A percentile compares a stretch with the other conserved stretches of the same genome.
Conservation (phyloP, 2,797 vertebrate genomes). For the Petrocephalus sullivani region DNA sequence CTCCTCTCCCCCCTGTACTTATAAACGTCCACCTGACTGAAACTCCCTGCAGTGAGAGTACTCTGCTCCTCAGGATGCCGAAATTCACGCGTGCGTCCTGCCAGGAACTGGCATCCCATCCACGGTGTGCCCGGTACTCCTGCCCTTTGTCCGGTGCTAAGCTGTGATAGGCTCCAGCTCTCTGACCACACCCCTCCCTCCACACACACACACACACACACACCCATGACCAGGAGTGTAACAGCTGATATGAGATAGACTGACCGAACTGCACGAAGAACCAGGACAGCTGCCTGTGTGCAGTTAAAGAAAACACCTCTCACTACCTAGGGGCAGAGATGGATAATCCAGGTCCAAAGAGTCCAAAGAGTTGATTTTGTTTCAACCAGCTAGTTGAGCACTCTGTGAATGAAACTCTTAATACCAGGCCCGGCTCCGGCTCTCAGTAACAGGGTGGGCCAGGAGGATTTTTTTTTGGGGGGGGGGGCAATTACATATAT, state of each 20-base stretch:
- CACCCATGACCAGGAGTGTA: background rate
- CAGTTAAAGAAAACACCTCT: background rate
- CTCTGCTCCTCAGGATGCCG: background rate
- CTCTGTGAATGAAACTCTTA: too few species aligned
- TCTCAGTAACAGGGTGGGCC: too few species aligned
- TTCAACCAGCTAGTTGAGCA: too few species aligned
- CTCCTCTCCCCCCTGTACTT: too few species aligned
- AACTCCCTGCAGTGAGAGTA: background rate
- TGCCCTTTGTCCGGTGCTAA: background rate
- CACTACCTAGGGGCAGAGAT: background rate
- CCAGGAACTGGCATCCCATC: background rate
- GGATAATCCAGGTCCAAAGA: too few species aligned
- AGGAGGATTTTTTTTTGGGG: too few species aligned
- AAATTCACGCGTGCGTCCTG: background rate
- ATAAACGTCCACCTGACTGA: too few species aligned
- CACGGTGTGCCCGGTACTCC: background rate
- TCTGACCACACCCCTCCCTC: background rate
- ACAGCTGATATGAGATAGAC: background rate
- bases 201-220: background rate
- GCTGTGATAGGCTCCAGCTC: background rate
- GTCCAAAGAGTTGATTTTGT: too few species aligned
- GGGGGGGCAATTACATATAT: too few species aligned
- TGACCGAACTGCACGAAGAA: background rate
- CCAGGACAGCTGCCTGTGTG: background rate
- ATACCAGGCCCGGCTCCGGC: too few species aligned